Evolutionary conservation across 2,113 vertebrate species (phyloP).

Genomic region (Cynopterus brachyotis): DNA sequence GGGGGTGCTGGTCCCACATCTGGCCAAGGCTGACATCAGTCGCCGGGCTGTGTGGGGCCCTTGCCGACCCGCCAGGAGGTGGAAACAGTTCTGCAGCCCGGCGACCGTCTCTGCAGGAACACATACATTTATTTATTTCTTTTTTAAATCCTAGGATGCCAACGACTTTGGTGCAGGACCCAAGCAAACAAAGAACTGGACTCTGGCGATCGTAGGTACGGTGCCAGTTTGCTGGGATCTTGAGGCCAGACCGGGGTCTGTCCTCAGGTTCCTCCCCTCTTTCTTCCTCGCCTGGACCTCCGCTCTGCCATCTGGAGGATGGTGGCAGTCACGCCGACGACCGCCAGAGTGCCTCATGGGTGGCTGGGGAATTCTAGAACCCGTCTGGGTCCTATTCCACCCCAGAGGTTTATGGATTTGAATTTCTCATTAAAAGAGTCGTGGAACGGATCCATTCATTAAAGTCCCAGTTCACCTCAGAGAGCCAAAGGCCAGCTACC

Average conservation of each 20-base stretch:
- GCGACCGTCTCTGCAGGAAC: background rate
- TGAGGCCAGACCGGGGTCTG: too few species aligned
- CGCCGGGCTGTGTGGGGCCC: constrained; percentile 61
- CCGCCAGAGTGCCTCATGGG: background rate
- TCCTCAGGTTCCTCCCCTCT: background rate
- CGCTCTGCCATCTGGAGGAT: background rate
- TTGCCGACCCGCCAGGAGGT: constrained; percentile 62
- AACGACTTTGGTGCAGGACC: background rate
- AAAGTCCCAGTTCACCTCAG: background rate
- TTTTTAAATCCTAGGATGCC: background rate
- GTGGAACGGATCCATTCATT: background rate
- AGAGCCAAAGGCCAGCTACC: background rate
- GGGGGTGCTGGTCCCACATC: constrained; percentile 78
- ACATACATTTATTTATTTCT: too few species aligned
- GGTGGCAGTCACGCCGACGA: background rate
- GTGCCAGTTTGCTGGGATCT: background rate
- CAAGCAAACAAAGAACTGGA: background rate
- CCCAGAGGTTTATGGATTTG: background rate
- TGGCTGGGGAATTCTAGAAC: background rate
- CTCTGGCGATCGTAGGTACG: fast-evolving
- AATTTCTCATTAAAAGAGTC: background rate
- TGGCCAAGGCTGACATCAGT: constrained; percentile 80
- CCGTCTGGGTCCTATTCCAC: background rate
- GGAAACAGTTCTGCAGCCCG: constrained; percentile 61
- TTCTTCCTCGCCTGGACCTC: background rate